phyloP scores from a whole-genome alignment of 2,797 vertebrate species.

The Sebastes vulpes region DNA sequence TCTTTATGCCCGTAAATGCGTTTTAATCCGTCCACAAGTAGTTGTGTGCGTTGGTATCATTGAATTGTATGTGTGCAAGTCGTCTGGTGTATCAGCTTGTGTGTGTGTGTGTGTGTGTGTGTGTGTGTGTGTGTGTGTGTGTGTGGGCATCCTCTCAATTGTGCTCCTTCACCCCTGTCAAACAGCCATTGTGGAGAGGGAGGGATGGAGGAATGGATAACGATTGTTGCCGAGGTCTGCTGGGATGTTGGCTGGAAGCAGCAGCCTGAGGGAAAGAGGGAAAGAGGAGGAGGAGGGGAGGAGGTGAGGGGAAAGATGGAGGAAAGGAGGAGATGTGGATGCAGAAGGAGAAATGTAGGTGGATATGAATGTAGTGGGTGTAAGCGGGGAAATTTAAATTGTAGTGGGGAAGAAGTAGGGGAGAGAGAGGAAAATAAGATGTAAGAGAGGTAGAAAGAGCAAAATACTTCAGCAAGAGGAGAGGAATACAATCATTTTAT shows the following conservation, averaged over 20 bases:
- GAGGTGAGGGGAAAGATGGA: neutral
- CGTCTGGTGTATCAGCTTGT: neutral
- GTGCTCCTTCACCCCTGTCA: slow-evolving; percentile 29
- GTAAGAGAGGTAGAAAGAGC: neutral
- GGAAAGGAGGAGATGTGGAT: neutral
- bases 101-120: neutral
- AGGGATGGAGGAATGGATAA: slow-evolving; percentile 35
- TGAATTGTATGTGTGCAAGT: neutral
- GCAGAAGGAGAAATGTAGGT: slow-evolving; percentile 1
- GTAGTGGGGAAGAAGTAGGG: neutral
- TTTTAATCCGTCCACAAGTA: neutral
- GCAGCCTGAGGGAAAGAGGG: neutral
- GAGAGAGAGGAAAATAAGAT: neutral
- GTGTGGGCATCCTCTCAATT: slow-evolving; percentile 11
- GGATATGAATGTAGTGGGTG: neutral
- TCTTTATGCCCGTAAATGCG: neutral
- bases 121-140: neutral
- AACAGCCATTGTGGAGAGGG: slow-evolving; percentile 26
- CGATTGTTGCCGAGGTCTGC: slow-evolving; percentile 46
- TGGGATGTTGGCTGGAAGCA: slow-evolving; percentile 44
- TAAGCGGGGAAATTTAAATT: slow-evolving; percentile 7
- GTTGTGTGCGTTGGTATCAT: neutral
- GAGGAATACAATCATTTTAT: neutral
- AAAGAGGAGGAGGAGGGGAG: neutral
- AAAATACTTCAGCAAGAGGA: neutral